Base-by-base conservation (phyloP, 2,797 vertebrate genomes). In the Sebastes trivittatus region DNA sequence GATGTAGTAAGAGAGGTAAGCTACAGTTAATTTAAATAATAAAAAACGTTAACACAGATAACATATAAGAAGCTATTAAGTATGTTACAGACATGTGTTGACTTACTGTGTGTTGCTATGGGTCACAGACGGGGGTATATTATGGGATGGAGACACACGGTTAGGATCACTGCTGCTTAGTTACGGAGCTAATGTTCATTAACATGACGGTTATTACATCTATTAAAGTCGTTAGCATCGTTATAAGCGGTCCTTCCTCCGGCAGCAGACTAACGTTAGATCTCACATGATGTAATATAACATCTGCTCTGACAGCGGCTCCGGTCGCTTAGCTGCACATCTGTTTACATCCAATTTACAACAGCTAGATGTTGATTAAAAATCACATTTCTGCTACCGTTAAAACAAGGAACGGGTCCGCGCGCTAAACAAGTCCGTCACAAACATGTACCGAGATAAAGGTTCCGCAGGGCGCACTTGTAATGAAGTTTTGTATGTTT, bases 91-190 rank as follows among this genome's bases (percentile, higher is more conserved):
- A 4, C 11, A 74, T 36, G 2, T 7, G 29, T 16, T 16, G 29
- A 91, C 92, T 91, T 89, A 92, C 91, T 86, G 75, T 81, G 6
- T 42, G 54, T 32, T 71, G 59, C n/a, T 32, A 62, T 59, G 23
- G 54, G 65, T 67, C 56, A 56, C 72, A 76, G 71, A 30, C 18
- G 10, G 2, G 16, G 14, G 5, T 22, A 18, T 20, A 25, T 49
- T 36, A 4, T 16, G 32, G 6, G 65, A 27, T 38, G 25, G 7
- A 76, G 23, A 22, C 11, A 23, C 29, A 27, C 32, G 25, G 64
- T 66, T 2, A 59, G 22, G 13, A 30, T 61, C 23, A 1, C 29
- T 25, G 61, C 6, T 63, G 52, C 27, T 55, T 46, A 27, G 10
- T 34, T 22, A 36, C 29, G 4, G 23, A 16, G 8, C 11, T 73